Base-by-base conservation (phyloP, 2,113 vertebrate genomes). In the Rhinoderma darwinii region DNA sequence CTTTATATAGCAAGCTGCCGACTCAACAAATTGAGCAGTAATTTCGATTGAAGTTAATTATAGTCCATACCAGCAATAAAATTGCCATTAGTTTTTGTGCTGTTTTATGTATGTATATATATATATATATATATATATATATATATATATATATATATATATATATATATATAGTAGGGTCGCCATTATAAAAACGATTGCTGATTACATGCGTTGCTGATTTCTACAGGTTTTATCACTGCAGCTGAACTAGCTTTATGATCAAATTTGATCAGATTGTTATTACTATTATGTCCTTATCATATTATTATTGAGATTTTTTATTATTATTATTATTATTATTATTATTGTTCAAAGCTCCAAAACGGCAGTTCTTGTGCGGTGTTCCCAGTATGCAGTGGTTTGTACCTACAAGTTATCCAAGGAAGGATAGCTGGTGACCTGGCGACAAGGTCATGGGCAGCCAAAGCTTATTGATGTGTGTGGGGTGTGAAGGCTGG, bases 21-120 rank as follows among this genome's bases (percentile, higher is more conserved):
- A 78, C 76, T 27, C 76, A 54, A 32, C 76, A 54, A 54, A 51
- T 35, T 54, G 32, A 78, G n/a, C 43, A 78, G 76, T 78, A 30
- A 78, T 78, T 51, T 54, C 17, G 5, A n/a, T 35, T 32, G 12
- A 47, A 35, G 43, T 30, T 78, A 78, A 78, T 78, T 51, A 78
- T 25, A 78, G 44, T 35, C 44, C 30, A 22, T 35, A 6, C 15
- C 7, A 25, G 27, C 6, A 32, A 35, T 78, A 78, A 78, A 47
- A 22, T 35, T 3, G 39, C 20, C 39, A 35, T 78, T 12, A 17
- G 7, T 66, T 14, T 66, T 66, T 10, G 25, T n/a, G 6, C 56
- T 59, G 22, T 15, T 1, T 32, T 66, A 7, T n/a, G n/a, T n/a
- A n/a, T n/a, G n/a, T n/a, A n/a, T n/a, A n/a, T n/a, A n/a, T n/a